Conservation (phyloP, 1,140 invertebrate species). For the Ridgeia piscesae region DNA sequence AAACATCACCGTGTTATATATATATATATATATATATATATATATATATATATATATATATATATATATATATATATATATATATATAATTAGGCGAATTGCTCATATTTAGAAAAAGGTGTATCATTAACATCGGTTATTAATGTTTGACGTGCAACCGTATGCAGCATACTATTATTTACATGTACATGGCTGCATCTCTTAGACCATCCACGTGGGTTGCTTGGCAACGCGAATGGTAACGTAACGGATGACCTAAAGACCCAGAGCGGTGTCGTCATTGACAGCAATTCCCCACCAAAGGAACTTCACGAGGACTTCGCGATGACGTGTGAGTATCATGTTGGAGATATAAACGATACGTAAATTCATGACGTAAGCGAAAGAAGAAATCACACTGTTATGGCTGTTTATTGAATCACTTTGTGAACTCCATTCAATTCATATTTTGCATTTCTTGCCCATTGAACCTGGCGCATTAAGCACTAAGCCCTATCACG, state of each 20-base stretch:
- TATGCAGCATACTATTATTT: neutral
- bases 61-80: no score
- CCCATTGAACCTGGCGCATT: no score
- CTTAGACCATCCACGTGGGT: neutral
- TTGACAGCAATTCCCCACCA: neutral
- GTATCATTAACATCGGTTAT: neutral
- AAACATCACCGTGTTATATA: no score
- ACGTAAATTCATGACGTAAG: neutral
- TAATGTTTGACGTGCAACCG: neutral
- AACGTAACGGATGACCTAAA: neutral
- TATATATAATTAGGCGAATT: no score
- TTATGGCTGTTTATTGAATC: neutral
- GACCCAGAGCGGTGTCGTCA: neutral
- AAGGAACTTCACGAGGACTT: neutral
- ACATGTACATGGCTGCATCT: neutral
- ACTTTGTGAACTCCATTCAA: neutral
- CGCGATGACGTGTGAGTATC: neutral
- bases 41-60: no score
- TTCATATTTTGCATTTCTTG: neutral
- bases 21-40: no score
- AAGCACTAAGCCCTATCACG: no score
- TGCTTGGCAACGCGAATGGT: neutral
- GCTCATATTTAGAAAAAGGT: no score
- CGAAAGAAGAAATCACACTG: neutral
- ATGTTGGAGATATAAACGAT: neutral